Evolutionary conservation across 2,113 vertebrate genomes (phyloP).

Genomic region (Gasterosteus aculeatus): DNA sequence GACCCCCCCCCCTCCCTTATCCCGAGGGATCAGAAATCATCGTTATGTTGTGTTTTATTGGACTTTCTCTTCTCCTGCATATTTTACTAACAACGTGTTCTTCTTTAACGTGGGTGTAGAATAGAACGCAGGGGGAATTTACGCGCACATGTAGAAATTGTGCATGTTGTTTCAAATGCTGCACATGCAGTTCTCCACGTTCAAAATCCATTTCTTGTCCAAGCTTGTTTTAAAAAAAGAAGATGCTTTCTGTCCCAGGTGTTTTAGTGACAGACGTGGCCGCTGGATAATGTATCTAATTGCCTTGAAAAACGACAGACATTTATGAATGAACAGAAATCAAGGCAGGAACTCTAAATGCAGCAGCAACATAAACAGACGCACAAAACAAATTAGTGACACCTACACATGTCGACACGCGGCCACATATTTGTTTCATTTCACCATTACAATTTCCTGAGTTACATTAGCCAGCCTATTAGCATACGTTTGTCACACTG

Average conservation of each 20-base stretch:
- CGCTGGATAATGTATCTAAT: slow-evolving; percentile 18
- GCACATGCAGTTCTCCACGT: neutral
- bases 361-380: neutral
- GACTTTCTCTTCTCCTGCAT: slow-evolving; percentile 40
- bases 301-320: slow-evolving; percentile 22
- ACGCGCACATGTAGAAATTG: neutral
- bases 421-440: slow-evolving; percentile 53
- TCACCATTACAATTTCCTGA: slow-evolving; percentile 54
- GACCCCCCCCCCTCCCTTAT: slow-evolving; percentile 1
- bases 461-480: slow-evolving; percentile 34
- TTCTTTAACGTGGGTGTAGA: slow-evolving; percentile 20
- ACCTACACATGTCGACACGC: slow-evolving; percentile 12
- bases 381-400: slow-evolving; percentile 1
- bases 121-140: neutral
- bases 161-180: neutral
- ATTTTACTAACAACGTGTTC: slow-evolving; percentile 30
- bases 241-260: slow-evolving; percentile 32
- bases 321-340: slow-evolving; percentile 27
- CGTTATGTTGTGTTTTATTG: slow-evolving; percentile 61
- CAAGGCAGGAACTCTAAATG: neutral
- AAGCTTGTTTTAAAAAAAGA: slow-evolving; percentile 44
- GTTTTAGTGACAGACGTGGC: slow-evolving; percentile 38
- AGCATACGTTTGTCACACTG: neutral
- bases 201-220: neutral
- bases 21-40: slow-evolving; percentile 59